phyloP scores from a whole-genome alignment of 2,797 vertebrate genomes.

The Molossus molossus region DNA sequence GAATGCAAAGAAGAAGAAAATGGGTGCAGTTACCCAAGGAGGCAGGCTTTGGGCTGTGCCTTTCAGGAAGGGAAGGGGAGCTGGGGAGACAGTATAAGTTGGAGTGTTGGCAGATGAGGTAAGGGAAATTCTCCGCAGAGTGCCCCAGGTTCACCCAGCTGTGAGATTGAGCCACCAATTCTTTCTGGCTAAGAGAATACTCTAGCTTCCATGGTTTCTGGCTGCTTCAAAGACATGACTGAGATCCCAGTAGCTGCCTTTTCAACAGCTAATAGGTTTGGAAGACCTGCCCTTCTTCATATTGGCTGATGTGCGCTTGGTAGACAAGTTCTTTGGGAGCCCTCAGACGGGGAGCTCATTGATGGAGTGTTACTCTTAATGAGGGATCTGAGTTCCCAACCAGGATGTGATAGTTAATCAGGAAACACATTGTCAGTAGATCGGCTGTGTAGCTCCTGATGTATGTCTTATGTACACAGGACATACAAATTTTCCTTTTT shows the following conservation, averaged over 20 bases:
- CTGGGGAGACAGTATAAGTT: background rate
- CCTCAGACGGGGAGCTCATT: slow-evolving; percentile 76
- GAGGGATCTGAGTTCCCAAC: slow-evolving; percentile 75
- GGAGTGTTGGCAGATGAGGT: background rate
- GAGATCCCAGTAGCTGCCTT: slow-evolving; percentile 46
- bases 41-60: background rate
- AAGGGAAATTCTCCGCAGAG: background rate
- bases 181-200: slow-evolving; percentile 17
- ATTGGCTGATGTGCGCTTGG: slow-evolving; percentile 78
- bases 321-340: slow-evolving; percentile 80
- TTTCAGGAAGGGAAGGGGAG: background rate
- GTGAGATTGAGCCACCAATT: background rate
- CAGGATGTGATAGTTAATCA: slow-evolving; percentile 80
- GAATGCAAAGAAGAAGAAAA: background rate
- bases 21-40: background rate
- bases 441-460: slow-evolving; percentile 79
- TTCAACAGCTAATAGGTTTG: slow-evolving; percentile 19
- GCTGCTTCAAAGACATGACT: slow-evolving; percentile 55
- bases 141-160: slow-evolving; percentile 12
- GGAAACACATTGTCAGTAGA: slow-evolving; percentile 71
- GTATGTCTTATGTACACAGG: slow-evolving; percentile 47
- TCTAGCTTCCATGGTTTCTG: background rate
- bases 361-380: slow-evolving; percentile 79
- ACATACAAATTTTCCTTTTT: slow-evolving; percentile 68
- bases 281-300: slow-evolving; percentile 51